Percentiles rank a stretch among this genome's conserved stretches.
Evolutionary conservation across 2,888 invertebrate species (phyloP).

Genomic region (Drosophila lutescens): DNA sequence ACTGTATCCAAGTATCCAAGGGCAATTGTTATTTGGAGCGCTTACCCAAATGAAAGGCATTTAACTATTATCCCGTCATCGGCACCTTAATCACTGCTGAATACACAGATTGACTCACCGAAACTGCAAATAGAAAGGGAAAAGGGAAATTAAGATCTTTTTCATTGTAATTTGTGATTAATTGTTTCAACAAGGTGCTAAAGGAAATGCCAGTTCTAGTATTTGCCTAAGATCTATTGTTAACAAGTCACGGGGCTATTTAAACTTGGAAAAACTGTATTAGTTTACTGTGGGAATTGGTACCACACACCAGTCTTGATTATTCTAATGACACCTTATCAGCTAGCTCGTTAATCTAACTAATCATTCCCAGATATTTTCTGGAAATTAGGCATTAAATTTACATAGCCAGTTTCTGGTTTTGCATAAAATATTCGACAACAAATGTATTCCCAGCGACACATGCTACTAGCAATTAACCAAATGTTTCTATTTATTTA

Average conservation of each 20-base stretch:
- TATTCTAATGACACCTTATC: constrained; percentile 1
- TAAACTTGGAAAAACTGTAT: not conserved
- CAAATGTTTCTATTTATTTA: constrained; percentile 17
- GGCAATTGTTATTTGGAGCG: not conserved
- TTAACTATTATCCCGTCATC: not conserved
- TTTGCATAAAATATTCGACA: constrained; percentile 7
- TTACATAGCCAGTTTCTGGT: constrained; percentile 22
- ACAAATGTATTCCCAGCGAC: not conserved
- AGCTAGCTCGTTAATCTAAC: constrained; percentile 14
- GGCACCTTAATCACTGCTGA: constrained; percentile 3
- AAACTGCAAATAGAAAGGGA: constrained; percentile 62
- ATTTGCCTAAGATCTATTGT: not conserved
- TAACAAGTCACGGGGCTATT: not conserved
- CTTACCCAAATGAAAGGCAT: constrained; percentile 11
- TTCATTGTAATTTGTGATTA: constrained; percentile 9
- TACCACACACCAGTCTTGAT: not conserved
- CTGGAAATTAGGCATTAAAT: constrained; percentile 21
- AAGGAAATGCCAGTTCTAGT: constrained; percentile 29
- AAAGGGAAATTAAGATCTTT: constrained; percentile 27
- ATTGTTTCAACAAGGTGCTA: constrained; percentile 9
- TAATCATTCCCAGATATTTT: constrained; percentile 11
- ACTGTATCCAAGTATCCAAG: too few species aligned
- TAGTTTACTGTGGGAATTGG: not conserved
- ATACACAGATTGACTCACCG: constrained; percentile 62
- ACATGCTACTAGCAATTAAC: constrained; percentile 24